Evolutionary conservation across 1,140 invertebrate species (phyloP), one percentile per base, ranked within the genome.

Genomic region (Drosophila elegans): DNA sequence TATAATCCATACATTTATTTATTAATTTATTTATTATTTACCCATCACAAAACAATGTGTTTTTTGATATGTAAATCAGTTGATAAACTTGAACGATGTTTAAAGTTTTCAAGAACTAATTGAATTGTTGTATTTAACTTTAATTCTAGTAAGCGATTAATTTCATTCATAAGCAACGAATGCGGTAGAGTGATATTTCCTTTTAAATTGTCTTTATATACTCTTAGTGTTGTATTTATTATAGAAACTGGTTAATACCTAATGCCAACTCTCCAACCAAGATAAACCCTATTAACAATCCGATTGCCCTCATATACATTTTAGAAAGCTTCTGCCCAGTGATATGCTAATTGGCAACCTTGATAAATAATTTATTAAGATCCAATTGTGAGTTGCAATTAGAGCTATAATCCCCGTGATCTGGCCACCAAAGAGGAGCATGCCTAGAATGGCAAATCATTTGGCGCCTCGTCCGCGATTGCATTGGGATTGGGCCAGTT

Each of bases 401-500:
- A 27, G 48, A 51, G 16, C 29, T 61, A 38, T 21, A 29, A n/a
- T 34, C 25, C 25, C 38, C 9, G 36, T 34, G 48, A 51, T 51
- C 29, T 16, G 48, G 4, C 27, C 32, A 21, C 12, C 21, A 21
- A 66, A 66, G 61, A 53, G 36, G n/a, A 7, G 62, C 52, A 29
- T 34, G 48, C 13, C 46, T 27, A 51, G 45, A 55, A 54, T 74
- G 68, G 71, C 59, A 74, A 74, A 74, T 64, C 72, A 74, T 74
- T 74, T 74, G 72, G 72, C 72, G 72, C 72, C 72, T 74, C 72
- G n/a, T 25, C 39, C 21, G 44, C 48, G 32, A 54, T 55, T 39
- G 62, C 63, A 72, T 60, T 60, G 55, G 56, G 36, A 72, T 60
- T 60, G 55, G 56, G 36, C 39, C 51, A 27, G 5, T 34, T 36